phyloP scores from a whole-genome alignment of 2,797 vertebrate genomes.

The Anomalospiza imberbis region DNA sequence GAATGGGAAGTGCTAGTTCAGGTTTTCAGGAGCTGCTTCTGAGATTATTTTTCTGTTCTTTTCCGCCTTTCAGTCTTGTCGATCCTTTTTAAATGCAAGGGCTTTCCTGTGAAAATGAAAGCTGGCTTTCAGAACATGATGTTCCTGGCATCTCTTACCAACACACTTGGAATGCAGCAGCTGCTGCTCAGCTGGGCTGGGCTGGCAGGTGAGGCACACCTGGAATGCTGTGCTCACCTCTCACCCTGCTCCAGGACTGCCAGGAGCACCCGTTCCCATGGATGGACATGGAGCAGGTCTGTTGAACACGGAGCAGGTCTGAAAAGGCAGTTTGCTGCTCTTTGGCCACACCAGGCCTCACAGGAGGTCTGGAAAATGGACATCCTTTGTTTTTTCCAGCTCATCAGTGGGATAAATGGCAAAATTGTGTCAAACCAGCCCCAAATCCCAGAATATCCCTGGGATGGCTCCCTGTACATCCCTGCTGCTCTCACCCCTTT shows the following conservation, averaged over 20 bases:
- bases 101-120: not conserved
- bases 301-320: rapidly evolving
- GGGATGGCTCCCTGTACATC: not conserved
- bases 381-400: not conserved
- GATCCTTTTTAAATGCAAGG: not conserved
- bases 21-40: not conserved
- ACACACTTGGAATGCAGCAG: not conserved
- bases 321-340: not conserved
- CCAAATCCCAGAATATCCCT: not conserved
- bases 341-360: not conserved
- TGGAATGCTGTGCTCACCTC: not conserved
- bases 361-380: not conserved
- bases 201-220: not conserved
- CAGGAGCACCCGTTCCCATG: not conserved
- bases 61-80: not conserved
- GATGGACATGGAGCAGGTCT: no score
- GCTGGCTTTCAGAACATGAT: rapidly evolving
- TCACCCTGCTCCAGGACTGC: not conserved
- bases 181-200: not conserved
- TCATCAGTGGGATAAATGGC: rapidly evolving
- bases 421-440: not conserved
- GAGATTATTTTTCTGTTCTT: not conserved
- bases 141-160: not conserved
- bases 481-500: rapidly evolving
- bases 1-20: rapidly evolving